Evolutionary conservation across 2,888 invertebrate genomes (phyloP), one percentile per base, ranked within the genome.

Genomic region (Scaptomyza polygonia): DNA sequence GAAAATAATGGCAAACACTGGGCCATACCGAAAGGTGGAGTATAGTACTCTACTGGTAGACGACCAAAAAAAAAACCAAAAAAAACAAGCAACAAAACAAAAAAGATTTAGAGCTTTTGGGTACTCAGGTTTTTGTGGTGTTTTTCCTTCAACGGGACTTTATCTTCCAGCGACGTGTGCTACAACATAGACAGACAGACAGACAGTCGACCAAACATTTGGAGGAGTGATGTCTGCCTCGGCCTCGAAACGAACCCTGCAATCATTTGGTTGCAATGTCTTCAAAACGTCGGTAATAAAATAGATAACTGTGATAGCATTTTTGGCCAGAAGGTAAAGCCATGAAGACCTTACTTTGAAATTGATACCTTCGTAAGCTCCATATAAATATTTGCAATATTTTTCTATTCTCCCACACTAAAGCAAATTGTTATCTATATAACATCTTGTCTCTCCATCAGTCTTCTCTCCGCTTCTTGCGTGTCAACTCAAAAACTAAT

Each of bases 1-100:
- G 89, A 86, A 89, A 89, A 90, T 91, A 90, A 91, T 90, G 89
- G 90, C 88, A 87, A 39, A 83, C 88, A 90, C 43, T 27, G 62
- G 64, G 32, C 85, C 79, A 4, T 9, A 81, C 78, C 83, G 84
- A 65, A 65, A 39, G 67, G 49, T 74, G 67, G 47, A 54, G 42
- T 6, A 11, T 16, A n/a, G n/a, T n/a, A 39, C 39, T 39, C 39
- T 25, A 52, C 42, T 56, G 42, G 64, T 56, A 65, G 51, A 69
- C 39, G 48, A 30, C 11, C 1, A 36, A 36, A 39, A 16, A 34
- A 39, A 39, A 39, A 36, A 14, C 14, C 42, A 55, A 30, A 12
- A 34, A 34, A 30, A 9, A 9, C 8, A 30, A n/a, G n/a, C n/a
- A 1, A 21, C 21, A 21, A 3, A 6, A 34, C 5, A 2, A 36